Base-by-base conservation (phyloP, 2,797 vertebrate species). In the Rhinogobio ventralis region DNA sequence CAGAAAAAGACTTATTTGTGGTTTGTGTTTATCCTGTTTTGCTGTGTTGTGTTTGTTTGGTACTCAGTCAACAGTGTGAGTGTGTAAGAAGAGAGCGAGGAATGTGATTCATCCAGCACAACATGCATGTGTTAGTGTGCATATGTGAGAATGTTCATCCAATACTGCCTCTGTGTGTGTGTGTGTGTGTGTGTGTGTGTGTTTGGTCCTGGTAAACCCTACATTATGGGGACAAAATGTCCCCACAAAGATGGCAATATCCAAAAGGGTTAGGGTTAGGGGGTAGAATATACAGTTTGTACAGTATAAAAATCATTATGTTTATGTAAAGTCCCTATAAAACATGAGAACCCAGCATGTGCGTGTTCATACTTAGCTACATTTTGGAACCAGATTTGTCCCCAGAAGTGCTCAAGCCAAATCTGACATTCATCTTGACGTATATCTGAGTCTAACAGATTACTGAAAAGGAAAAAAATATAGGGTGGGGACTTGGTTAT, bases 1-100 rank as follows among this genome's bases (percentile, higher is more conserved):
- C 36, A 71, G 45, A 66, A 17, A 55, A 57, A 74, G 57, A 62
- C 39, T 78, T 82, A 66, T 85, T 74, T 80, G 49, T 85, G 79
- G 33, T 82, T 75, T 72, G 51, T 85, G 77, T 39, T 67, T 78
- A 78, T 80, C 33, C 73, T 68, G 72, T 72, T 76, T 77, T 67
- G n/a, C 4, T 30, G 7, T 82, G 68, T 36, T 76, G 81, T 60
- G 66, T 83, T 68, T 57, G 25, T 53, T 49, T 49, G 45, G 15
- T 53, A 51, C n/a, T 42, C 23, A 69, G 67, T 74, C n/a, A 68
- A 5, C 4, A 4, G 49, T 78, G n/a, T 86, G 51, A 36, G 64
- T 33, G 55, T 74, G 64, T 60, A 72, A 49, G 28, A 57, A 25
- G 45, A 71, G 46, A 69, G 8, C 17, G 3, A 78, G 51, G 30